Evolutionary conservation across 2,113 vertebrate species (phyloP).

Genomic region (Boulengerochromis microlepis): DNA sequence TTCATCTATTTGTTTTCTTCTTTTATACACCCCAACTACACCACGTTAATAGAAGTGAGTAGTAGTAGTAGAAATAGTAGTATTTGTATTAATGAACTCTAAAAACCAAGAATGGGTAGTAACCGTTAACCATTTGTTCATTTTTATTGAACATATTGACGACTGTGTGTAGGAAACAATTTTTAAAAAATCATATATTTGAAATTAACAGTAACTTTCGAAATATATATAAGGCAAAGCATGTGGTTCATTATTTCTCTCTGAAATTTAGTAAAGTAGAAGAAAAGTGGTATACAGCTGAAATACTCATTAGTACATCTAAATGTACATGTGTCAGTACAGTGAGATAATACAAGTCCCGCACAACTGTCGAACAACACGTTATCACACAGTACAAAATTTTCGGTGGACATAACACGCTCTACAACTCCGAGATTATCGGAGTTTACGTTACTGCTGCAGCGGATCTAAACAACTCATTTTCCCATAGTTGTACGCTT

Average conservation of each 20-base stretch:
- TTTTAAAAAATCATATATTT: fast-evolving
- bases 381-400: background rate
- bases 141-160: background rate
- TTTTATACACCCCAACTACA: background rate
- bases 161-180: background rate
- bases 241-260: background rate
- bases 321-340: background rate
- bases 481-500: background rate
- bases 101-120: background rate
- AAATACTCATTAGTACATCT: background rate
- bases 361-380: background rate
- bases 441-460: background rate
- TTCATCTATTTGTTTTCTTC: background rate
- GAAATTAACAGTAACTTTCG: background rate
- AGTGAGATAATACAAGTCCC: background rate
- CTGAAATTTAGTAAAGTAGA: background rate
- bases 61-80: background rate
- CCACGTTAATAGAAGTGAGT: background rate
- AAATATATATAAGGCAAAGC: background rate
- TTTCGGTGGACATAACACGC: background rate
- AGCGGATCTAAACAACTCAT: constrained; percentile 7
- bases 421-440: background rate
- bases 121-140: background rate
- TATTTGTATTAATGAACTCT: background rate
- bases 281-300: background rate